Percentiles rank a stretch among this genome's conserved stretches.
Conservation (phyloP, 2,888 invertebrate species). For the Gnatocerus cornutus region DNA sequence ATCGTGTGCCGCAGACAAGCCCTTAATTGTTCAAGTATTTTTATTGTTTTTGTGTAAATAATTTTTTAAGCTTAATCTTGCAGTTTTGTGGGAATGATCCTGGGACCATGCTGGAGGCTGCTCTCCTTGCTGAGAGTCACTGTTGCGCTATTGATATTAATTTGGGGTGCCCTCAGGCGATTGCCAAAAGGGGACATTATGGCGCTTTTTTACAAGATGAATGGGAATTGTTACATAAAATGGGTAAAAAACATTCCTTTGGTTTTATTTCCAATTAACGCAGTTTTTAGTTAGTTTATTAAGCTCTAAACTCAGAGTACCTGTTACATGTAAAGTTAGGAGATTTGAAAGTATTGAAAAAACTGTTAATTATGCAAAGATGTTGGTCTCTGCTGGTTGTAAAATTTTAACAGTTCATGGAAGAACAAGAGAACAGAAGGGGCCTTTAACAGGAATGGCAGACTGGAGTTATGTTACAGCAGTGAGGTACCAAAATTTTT, state of each 20-base stretch:
- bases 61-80: no score
- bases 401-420: conserved; percentile 96
- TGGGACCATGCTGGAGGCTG: conserved; percentile 88
- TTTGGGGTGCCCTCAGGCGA: conserved; percentile 98
- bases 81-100: conserved; percentile 99
- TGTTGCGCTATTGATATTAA: conserved; percentile 98
- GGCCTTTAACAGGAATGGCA: conserved; percentile 95
- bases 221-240: conserved; percentile 88
- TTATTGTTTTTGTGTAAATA: conserved; percentile 11
- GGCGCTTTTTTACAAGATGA: conserved; percentile 98
- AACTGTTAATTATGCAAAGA: conserved; percentile 93
- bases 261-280: no score
- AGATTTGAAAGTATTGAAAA: conserved; percentile 89
- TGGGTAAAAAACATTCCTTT: no score
- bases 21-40: conserved; percentile 96
- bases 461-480: conserved; percentile 95
- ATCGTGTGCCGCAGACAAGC: conserved; percentile 89
- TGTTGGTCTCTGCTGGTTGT: conserved; percentile 95
- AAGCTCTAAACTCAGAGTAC: conserved; percentile 82
- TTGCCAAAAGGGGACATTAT: conserved; percentile 96
- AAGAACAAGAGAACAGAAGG: conserved; percentile 95
- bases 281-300: conserved; percentile 79
- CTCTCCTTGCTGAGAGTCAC: conserved; percentile 85
- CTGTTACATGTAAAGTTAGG: conserved; percentile 97
- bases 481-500: conserved; percentile 79